These are phyloP conservation scores for Cephus rjabovi DNA, from an alignment of 2,888 invertebrate species.

Conservation along the genomic window DNA sequence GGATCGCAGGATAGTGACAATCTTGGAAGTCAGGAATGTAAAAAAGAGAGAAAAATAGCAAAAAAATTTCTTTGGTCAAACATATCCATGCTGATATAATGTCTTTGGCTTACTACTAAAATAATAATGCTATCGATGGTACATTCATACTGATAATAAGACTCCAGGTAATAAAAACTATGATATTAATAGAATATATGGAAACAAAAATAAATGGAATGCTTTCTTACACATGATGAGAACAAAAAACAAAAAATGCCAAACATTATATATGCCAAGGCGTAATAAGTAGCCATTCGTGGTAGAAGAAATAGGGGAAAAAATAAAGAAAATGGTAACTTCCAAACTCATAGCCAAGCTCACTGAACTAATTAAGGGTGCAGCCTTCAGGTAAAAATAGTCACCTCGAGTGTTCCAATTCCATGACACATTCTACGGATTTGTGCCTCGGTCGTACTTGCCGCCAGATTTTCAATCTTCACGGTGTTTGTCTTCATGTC, in stretches of 20 bases:
- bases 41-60: background rate
- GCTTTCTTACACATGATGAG: background rate
- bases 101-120: background rate
- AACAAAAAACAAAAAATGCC: background rate
- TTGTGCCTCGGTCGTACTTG: slow-evolving; percentile 67
- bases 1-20: background rate
- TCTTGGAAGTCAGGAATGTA: background rate
- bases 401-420: slow-evolving; percentile 69
- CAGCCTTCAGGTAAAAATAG: slow-evolving; percentile 50
- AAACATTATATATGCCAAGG: slow-evolving; percentile 1
- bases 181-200: background rate
- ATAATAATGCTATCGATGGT: background rate
- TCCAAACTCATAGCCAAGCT: background rate
- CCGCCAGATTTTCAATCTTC: slow-evolving; percentile 67
- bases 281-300: background rate
- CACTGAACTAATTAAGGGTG: background rate
- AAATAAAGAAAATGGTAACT: background rate
- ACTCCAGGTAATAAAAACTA: background rate
- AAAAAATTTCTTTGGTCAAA: background rate
- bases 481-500: slow-evolving; percentile 64
- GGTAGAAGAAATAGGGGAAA: background rate
- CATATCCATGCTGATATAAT: background rate
- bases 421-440: slow-evolving; percentile 68
- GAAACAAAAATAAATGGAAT: background rate
- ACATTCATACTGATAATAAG: background rate